Percentiles rank a stretch among this genome's conserved stretches.
Conservation (phyloP, 1,140 invertebrate genomes). For the Trachymyrmex septentrionalis region DNA sequence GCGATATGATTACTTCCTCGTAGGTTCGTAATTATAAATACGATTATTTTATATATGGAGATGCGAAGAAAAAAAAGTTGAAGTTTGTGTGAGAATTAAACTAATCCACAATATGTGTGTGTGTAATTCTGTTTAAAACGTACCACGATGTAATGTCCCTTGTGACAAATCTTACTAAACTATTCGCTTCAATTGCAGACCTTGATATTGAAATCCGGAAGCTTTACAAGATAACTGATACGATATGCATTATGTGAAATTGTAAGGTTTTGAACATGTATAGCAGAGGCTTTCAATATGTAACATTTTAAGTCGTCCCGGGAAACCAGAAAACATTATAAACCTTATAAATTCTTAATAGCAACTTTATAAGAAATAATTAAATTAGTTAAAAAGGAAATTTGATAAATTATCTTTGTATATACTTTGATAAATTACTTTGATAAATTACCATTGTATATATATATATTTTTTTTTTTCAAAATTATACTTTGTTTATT, state of each 20-base stretch:
- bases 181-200: slow-evolving; percentile 71
- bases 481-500: neutral
- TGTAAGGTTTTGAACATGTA: slow-evolving; percentile 78
- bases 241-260: slow-evolving; percentile 77
- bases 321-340: neutral
- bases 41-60: neutral
- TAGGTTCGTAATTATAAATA: neutral
- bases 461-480: too few relatives aligned
- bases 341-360: neutral
- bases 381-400: neutral
- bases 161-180: neutral
- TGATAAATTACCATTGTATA: too few relatives aligned
- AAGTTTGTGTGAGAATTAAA: neutral
- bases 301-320: neutral
- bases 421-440: too few relatives aligned
- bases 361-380: neutral
- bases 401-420: neutral
- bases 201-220: slow-evolving; percentile 81
- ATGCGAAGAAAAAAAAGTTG: too few relatives aligned
- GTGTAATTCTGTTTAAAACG: slow-evolving; percentile 1
- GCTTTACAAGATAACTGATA: slow-evolving; percentile 83
- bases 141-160: neutral
- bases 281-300: slow-evolving; percentile 66
- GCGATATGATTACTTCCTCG: neutral
- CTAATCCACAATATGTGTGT: neutral